Evolutionary conservation across 2,797 vertebrate genomes (phyloP).

Genomic region (Epinephelus coioides): DNA sequence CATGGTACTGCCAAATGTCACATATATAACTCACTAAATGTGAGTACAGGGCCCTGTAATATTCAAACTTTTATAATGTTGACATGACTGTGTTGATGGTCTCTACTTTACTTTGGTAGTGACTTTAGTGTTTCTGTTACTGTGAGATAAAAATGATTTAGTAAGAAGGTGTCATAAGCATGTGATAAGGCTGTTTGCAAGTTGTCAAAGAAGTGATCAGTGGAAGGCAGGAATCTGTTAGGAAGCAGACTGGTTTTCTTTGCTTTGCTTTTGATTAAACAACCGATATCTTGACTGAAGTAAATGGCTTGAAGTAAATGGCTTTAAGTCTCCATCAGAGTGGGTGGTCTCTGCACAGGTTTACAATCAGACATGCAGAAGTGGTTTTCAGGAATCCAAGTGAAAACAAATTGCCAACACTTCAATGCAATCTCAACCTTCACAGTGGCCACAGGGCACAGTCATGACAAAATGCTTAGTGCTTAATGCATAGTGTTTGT

Average conservation of each 20-base stretch:
- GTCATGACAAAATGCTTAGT: not conserved
- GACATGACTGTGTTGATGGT: not conserved
- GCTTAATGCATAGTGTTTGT: not conserved
- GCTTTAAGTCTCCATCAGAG: not conserved
- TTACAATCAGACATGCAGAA: not conserved
- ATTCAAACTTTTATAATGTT: not conserved
- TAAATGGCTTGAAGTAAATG: not conserved
- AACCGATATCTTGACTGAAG: not conserved
- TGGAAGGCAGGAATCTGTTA: not conserved
- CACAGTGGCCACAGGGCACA: not conserved
- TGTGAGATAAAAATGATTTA: not conserved
- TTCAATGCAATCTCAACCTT: not conserved
- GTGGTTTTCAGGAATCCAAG: not conserved
- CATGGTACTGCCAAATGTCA: not conserved
- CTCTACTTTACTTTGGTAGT: too few species aligned
- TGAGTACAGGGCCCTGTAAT: not conserved
- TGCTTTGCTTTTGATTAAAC: conserved; percentile 8
- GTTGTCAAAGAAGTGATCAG: not conserved
- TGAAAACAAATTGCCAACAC: not conserved
- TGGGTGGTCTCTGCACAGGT: not conserved
- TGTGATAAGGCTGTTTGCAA: not conserved
- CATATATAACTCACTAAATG: not conserved
- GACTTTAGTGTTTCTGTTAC: not conserved
- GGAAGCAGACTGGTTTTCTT: not conserved
- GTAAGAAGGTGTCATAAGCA: not conserved